These are phyloP conservation scores for Psittacula echo DNA, from an alignment of 2,797 vertebrate genomes.

Conservation along the genomic window DNA sequence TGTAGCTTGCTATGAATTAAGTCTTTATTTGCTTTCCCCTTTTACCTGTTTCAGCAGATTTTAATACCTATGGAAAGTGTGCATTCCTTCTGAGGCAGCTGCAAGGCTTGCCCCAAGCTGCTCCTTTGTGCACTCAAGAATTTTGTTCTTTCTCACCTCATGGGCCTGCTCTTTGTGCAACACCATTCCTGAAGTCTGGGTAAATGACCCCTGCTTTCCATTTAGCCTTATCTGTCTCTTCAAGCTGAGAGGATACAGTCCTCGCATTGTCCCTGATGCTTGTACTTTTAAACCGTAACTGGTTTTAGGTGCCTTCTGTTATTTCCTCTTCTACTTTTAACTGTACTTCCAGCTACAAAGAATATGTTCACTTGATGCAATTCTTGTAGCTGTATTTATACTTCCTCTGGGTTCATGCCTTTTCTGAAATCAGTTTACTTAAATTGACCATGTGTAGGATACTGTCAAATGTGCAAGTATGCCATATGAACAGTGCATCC, in stretches of 20 bases:
- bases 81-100: conserved; percentile 47
- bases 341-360: background rate
- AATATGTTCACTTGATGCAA: background rate
- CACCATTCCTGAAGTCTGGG: background rate
- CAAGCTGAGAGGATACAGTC: background rate
- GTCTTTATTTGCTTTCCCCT: conserved; percentile 32
- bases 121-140: conserved; percentile 40
- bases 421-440: background rate
- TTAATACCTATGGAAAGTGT: conserved; percentile 33
- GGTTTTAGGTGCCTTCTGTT: background rate
- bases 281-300: background rate
- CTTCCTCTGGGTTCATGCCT: background rate
- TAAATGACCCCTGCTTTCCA: conserved; percentile 37
- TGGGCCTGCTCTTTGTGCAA: conserved; percentile 32
- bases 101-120: conserved; percentile 44
- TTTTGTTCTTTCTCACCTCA: conserved; percentile 37
- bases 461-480: background rate
- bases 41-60: conserved; percentile 54
- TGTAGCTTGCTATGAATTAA: background rate
- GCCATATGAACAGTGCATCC: background rate
- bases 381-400: background rate
- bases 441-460: background rate
- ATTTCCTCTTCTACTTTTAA: background rate
- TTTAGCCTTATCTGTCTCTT: background rate
- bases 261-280: background rate